Percentiles rank a stretch among this genome's conserved stretches.
Evolutionary conservation across 2,797 vertebrate genomes (phyloP).

Genomic region (Chaunax sp.): DNA sequence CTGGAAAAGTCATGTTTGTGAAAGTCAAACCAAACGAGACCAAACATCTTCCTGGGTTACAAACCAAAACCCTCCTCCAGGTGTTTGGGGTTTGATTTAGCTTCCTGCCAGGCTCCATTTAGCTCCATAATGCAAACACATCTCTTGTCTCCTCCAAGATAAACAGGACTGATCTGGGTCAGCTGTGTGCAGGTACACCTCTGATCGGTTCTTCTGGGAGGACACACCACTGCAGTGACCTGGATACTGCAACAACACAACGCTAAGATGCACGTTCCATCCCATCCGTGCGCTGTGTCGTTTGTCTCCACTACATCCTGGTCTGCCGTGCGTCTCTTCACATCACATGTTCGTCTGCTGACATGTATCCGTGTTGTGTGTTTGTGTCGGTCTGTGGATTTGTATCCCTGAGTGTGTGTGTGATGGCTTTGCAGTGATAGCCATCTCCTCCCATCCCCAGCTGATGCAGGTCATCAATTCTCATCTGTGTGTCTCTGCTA

Average conservation of each 20-base stretch:
- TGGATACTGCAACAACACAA: slow-evolving; percentile 26
- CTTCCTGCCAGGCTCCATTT: slow-evolving; percentile 14
- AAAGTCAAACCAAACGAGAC: background rate
- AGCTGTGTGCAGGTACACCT: slow-evolving; percentile 38
- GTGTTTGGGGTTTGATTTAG: slow-evolving; percentile 5
- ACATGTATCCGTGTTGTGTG: too few relatives aligned
- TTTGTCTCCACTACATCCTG: too few relatives aligned
- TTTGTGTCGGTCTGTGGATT: too few relatives aligned
- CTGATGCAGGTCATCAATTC: slow-evolving; percentile 67
- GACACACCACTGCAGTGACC: slow-evolving; percentile 62
- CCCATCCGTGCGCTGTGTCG: too few relatives aligned
- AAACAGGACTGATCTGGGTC: slow-evolving; percentile 49
- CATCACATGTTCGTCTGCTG: background rate
- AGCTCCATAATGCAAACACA: slow-evolving; percentile 22
- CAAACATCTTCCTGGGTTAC: background rate
- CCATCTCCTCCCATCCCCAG: slow-evolving; percentile 52
- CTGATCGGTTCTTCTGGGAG: too few relatives aligned
- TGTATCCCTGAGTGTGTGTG: background rate
- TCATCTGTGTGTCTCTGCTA: slow-evolving; percentile 52
- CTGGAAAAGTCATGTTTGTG: too few relatives aligned
- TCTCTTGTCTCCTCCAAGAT: slow-evolving; percentile 10
- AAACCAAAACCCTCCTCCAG: background rate
- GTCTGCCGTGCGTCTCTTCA: background rate
- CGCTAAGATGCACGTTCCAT: too few relatives aligned
- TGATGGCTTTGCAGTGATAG: slow-evolving; percentile 51